A percentile compares a stretch with the other conserved stretches of the same genome.
phyloP scores from a whole-genome alignment of 1,140 invertebrate genomes.

The Holcopasites calliopsidis region DNA sequence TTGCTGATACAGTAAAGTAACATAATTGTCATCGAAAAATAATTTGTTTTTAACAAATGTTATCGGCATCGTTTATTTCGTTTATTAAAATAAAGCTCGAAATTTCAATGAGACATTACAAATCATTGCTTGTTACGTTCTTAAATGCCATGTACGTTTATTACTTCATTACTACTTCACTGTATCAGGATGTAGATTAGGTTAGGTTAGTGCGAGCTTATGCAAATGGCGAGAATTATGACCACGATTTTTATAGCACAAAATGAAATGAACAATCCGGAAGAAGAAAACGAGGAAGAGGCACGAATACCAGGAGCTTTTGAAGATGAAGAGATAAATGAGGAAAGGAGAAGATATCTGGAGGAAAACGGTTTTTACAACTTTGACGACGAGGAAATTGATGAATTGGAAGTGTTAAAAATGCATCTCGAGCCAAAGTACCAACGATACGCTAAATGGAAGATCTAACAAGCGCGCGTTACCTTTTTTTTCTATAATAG shows the following conservation, averaged over 20 bases:
- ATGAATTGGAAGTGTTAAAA: constrained; percentile 60
- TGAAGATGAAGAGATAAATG: constrained; percentile 20
- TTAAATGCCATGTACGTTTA: too few relatives aligned
- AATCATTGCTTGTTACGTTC: too few relatives aligned
- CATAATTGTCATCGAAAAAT: background rate
- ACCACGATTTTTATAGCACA: constrained; percentile 51
- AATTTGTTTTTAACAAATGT: too few relatives aligned
- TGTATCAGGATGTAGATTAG: constrained; percentile 12
- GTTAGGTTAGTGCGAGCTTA: too few relatives aligned
- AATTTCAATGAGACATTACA: too few relatives aligned
- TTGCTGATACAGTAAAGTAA: constrained; percentile 24
- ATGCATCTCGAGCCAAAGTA: constrained; percentile 67
- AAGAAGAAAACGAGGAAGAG: constrained; percentile 39
- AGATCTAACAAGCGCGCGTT: constrained; percentile 55
- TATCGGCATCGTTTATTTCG: background rate
- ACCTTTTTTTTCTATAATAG: too few relatives aligned
- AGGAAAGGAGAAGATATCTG: constrained; percentile 28
- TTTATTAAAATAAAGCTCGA: constrained; percentile 6
- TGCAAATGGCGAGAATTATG: background rate
- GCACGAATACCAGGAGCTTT: constrained; percentile 10
- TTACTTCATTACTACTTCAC: too few relatives aligned
- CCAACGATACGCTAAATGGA: constrained; percentile 68
- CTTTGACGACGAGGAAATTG: constrained; percentile 50
- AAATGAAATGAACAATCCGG: constrained; percentile 38
- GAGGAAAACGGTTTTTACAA: constrained; percentile 39